These are phyloP conservation scores for Petrocephalus schoutedeni DNA, from an alignment of 2,797 vertebrate species.

Conservation along the genomic window DNA sequence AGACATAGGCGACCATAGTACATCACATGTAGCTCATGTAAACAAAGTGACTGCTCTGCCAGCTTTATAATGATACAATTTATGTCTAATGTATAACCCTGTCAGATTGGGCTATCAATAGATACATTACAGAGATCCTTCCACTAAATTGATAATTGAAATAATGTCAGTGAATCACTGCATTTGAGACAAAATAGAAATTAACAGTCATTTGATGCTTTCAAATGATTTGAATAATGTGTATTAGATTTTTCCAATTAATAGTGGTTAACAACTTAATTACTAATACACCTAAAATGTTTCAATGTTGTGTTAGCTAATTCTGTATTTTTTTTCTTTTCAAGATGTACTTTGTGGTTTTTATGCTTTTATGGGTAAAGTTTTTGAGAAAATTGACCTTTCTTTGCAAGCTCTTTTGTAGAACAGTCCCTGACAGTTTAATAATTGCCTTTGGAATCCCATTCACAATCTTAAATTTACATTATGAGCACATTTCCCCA, in stretches of 20 bases:
- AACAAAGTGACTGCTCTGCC: background rate
- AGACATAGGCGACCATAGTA: background rate
- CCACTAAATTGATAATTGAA: background rate
- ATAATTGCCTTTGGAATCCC: background rate
- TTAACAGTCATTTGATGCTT: background rate
- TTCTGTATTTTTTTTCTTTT: background rate
- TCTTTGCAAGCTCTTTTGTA: background rate
- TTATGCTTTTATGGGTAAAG: background rate
- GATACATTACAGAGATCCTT: background rate
- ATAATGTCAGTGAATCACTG: background rate
- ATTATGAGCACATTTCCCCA: background rate
- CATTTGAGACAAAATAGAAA: background rate
- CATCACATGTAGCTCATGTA: background rate
- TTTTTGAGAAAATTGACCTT: background rate
- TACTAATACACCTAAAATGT: background rate
- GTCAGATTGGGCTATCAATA: background rate
- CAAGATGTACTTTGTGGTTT: too few species aligned
- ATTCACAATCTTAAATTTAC: background rate
- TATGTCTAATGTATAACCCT: background rate
- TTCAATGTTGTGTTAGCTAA: background rate
- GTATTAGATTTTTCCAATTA: background rate
- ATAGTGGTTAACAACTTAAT: background rate
- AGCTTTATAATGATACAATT: background rate
- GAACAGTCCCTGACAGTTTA: background rate
- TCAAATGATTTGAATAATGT: background rate